Conservation (phyloP, 2,797 vertebrate species). For the Craterocephalus amniculus region DNA sequence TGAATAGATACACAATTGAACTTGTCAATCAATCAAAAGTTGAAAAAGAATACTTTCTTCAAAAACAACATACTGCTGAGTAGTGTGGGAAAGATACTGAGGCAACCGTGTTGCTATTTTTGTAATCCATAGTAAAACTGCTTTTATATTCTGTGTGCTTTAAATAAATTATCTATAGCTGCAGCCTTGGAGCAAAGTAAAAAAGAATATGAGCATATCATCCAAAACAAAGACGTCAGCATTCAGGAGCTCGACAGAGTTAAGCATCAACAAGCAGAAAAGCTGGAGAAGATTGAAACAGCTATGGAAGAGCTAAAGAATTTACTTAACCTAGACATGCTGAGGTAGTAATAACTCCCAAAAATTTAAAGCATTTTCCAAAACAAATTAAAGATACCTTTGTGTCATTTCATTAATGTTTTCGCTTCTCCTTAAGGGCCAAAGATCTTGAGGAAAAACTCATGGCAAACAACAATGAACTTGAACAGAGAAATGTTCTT, state of each 20-base stretch:
- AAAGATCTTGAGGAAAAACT: constrained; percentile 79
- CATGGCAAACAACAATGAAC: constrained; percentile 72
- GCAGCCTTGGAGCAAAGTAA: constrained; percentile 78
- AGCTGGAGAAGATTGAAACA: constrained; percentile 78
- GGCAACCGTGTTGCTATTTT: not conserved
- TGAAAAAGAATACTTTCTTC: not conserved
- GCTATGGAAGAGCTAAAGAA: constrained; percentile 78
- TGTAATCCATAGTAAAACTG: not conserved
- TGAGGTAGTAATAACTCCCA: constrained; percentile 77
- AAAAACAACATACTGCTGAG: not conserved
- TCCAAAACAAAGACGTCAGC: constrained; percentile 82
- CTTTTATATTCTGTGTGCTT: not conserved
- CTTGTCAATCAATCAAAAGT: not conserved
- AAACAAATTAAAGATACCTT: not conserved
- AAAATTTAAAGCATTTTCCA: not conserved
- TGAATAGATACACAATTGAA: not conserved
- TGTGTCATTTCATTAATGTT: constrained; percentile 20
- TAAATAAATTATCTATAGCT: constrained; percentile 56
- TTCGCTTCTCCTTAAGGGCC: constrained; percentile 73
- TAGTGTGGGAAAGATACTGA: not conserved
- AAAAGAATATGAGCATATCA: constrained; percentile 78
- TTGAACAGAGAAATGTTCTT: constrained; percentile 80
- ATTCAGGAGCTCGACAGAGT: constrained; percentile 82
- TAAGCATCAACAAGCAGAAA: constrained; percentile 76
- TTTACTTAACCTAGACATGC: constrained; percentile 80